Percentiles rank a stretch among this genome's conserved stretches.
Evolutionary conservation across 2,888 invertebrate genomes (phyloP).

Genomic region (Drosophila hamatofila): DNA sequence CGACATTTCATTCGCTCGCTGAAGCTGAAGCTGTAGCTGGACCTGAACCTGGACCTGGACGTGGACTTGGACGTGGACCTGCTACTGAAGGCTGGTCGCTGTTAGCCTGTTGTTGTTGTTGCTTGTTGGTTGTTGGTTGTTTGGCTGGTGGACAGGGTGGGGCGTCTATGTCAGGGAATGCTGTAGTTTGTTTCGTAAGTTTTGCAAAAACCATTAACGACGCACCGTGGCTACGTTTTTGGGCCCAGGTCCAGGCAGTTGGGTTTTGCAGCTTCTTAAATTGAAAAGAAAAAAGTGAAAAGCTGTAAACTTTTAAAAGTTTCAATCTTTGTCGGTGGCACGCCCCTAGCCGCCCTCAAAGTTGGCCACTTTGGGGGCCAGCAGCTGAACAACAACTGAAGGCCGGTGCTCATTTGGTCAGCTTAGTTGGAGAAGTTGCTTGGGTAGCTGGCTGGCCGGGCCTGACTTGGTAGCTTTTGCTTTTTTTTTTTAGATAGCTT

Average conservation of each 20-base stretch:
- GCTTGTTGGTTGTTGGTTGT: conserved; percentile 1
- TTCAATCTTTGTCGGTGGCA: conserved; percentile 58
- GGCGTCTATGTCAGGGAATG: conserved; percentile 49
- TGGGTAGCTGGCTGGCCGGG: neutral
- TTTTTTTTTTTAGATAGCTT: conserved; percentile 33
- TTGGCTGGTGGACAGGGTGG: conserved; percentile 5
- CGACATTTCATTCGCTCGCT: conserved; percentile 18
- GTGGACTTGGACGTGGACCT: conserved; percentile 26
- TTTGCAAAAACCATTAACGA: conserved; percentile 74
- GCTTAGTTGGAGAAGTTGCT: conserved; percentile 14
- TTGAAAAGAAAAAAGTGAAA: conserved; percentile 75
- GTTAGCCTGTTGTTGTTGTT: neutral
- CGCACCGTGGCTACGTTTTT: conserved; percentile 66
- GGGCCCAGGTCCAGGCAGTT: conserved; percentile 28
- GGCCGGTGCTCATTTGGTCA: conserved; percentile 72
- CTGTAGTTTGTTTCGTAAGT: conserved; percentile 77
- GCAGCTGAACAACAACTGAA: conserved; percentile 33
- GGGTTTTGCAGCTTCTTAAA: conserved; percentile 43
- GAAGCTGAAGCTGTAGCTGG: conserved; percentile 31
- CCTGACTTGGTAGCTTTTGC: conserved; percentile 9
- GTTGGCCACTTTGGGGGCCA: conserved; percentile 54
- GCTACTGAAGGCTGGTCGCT: conserved; percentile 14
- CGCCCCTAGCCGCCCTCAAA: conserved; percentile 18
- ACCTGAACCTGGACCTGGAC: conserved; percentile 31
- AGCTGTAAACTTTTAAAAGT: conserved; percentile 79